Conservation (phyloP, 2,797 vertebrate species). For the Lagodon rhomboides region DNA sequence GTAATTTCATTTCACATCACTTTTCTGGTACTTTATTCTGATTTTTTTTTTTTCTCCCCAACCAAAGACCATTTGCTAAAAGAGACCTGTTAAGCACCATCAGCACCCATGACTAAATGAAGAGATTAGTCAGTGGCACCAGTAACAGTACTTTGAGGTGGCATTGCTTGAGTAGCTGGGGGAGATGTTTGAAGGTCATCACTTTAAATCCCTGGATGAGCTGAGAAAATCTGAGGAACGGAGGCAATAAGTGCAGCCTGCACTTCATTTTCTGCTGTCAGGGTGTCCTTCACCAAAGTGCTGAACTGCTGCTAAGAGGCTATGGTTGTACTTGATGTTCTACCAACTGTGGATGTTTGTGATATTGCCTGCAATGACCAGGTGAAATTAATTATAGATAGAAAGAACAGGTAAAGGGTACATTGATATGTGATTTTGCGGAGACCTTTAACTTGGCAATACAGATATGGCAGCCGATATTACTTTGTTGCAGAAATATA, state of each 20-base stretch:
- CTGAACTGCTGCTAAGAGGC: conserved; percentile 17
- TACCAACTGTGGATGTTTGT: background rate
- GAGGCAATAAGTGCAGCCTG: conserved; percentile 14
- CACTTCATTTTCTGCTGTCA: conserved; percentile 38
- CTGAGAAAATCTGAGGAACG: conserved; percentile 42
- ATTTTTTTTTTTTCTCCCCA: background rate
- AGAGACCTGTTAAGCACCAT: conserved; percentile 6
- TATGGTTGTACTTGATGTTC: background rate
- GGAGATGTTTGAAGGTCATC: conserved; percentile 49
- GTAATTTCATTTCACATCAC: conserved; percentile 12
- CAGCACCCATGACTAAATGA: conserved; percentile 23
- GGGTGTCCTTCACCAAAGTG: conserved; percentile 38
- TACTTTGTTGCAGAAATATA: no score
- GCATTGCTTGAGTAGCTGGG: conserved; percentile 5
- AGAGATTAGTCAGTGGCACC: conserved; percentile 12
- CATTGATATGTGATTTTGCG: no score
- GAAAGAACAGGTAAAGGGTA: background rate
- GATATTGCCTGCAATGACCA: no score
- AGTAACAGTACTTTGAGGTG: conserved; percentile 19
- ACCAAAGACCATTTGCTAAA: conserved; percentile 13
- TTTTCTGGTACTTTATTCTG: background rate
- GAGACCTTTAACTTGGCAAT: no score
- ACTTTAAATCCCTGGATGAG: conserved; percentile 55
- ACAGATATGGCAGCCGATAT: no score
- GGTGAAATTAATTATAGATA: conserved; percentile 15